These are phyloP conservation scores for Drosophila mojavensis DNA, from an alignment of 1,140 invertebrate species.

Conservation along the genomic window DNA sequence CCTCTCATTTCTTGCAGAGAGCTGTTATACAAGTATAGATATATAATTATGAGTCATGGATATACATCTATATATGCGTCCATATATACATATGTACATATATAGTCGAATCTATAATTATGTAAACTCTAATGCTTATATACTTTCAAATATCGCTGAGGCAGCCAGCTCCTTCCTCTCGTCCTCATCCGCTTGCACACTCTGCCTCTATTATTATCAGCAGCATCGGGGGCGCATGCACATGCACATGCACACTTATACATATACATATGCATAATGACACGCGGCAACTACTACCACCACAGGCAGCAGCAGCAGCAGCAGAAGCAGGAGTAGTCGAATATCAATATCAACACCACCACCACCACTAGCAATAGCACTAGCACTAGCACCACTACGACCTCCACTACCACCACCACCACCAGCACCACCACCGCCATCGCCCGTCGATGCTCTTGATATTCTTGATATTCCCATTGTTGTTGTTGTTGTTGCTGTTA, in stretches of 20 bases:
- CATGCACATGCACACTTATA: not conserved
- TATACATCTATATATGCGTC: too few species aligned
- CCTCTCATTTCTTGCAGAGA: too few species aligned
- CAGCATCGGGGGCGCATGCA: slow-evolving; percentile 20
- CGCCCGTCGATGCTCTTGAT: slow-evolving; percentile 30
- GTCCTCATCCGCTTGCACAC: too few species aligned
- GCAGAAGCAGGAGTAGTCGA: not conserved
- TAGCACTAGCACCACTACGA: not conserved
- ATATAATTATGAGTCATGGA: too few species aligned
- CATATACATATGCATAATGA: slow-evolving; percentile 40
- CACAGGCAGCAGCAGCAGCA: slow-evolving; percentile 5
- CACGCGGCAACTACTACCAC: slow-evolving; percentile 51
- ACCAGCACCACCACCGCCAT: not conserved
- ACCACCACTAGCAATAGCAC: not conserved
- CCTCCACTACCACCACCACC: slow-evolving; percentile 6
- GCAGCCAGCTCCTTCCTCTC: not conserved
- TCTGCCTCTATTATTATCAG: slow-evolving; percentile 34
- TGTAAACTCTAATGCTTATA: slow-evolving; percentile 8
- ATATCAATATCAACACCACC: slow-evolving; percentile 7
- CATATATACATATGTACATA: too few species aligned
- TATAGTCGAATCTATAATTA: too few species aligned
- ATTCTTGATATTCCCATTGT: slow-evolving; percentile 21
- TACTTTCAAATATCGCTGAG: slow-evolving; percentile 41
- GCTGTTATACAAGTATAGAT: too few species aligned
- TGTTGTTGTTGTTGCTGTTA: slow-evolving; percentile 40